These are phyloP conservation scores for Creontiades dilutus DNA, from an alignment of 2,888 invertebrate genomes.

Conservation along the genomic window DNA sequence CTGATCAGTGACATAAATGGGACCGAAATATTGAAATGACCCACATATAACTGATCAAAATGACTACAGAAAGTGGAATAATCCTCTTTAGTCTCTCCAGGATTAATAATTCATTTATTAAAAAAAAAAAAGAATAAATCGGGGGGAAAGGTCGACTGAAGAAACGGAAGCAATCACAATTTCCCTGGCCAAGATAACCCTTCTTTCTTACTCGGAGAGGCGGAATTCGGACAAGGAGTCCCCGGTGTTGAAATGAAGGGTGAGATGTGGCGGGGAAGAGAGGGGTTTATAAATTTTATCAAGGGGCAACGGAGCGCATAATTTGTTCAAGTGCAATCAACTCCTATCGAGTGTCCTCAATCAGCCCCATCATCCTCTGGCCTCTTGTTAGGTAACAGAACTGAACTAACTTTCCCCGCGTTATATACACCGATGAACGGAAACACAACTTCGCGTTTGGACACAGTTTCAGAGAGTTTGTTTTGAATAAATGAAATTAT, in stretches of 20 bases:
- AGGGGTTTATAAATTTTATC: conserved; percentile 61
- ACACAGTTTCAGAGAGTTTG: too few species aligned
- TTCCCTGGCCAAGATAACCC: conserved; percentile 21
- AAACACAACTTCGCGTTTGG: too few species aligned
- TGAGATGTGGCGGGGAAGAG: too few species aligned
- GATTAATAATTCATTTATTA: neutral
- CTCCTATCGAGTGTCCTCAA: conserved; percentile 63
- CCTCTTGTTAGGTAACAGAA: too few species aligned
- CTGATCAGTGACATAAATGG: too few species aligned
- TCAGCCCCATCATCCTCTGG: conserved; percentile 1
- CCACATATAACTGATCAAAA: too few species aligned
- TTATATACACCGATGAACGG: too few species aligned
- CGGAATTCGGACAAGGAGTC: neutral
- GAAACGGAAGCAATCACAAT: conserved; percentile 27
- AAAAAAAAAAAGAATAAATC: neutral
- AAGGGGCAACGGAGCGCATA: conserved; percentile 51
- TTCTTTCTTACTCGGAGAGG: neutral
- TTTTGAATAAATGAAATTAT: too few species aligned
- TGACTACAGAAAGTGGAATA: too few species aligned
- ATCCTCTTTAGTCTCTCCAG: neutral
- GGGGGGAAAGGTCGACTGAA: neutral
- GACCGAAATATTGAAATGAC: too few species aligned
- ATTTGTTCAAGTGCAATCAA: conserved; percentile 65
- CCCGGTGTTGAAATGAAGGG: neutral
- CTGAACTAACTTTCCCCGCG: too few species aligned